Conservation (phyloP, 2,113 vertebrate genomes). For the Actenoides hombroni region DNA sequence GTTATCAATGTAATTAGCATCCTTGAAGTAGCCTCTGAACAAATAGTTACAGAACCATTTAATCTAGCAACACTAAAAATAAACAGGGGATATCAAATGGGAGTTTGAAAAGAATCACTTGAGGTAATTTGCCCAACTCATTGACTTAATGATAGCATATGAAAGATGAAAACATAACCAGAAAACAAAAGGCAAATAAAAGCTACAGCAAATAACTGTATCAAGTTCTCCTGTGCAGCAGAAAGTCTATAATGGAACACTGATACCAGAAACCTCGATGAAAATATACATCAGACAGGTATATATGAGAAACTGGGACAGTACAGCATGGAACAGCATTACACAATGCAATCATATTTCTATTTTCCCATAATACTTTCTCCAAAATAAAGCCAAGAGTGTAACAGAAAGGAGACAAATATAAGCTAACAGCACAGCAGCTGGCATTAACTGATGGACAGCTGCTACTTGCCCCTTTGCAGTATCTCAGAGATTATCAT, state of each 20-base stretch:
- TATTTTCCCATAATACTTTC: background rate
- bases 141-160: slow-evolving; percentile 1
- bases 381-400: background rate
- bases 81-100: background rate
- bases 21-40: background rate
- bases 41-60: slow-evolving; percentile 30
- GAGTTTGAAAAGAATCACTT: slow-evolving; percentile 12
- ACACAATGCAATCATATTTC: background rate
- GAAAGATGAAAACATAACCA: background rate
- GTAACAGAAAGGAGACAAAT: background rate
- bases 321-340: background rate
- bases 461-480: background rate
- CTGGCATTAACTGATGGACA: background rate
- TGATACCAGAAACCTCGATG: background rate
- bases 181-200: background rate
- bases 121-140: background rate
- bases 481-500: background rate
- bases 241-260: background rate
- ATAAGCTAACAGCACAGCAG: background rate
- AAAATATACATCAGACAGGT: background rate
- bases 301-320: background rate
- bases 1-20: slow-evolving; percentile 16
- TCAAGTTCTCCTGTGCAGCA: background rate
- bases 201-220: background rate
- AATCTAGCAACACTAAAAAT: slow-evolving; percentile 22